Base-by-base conservation (phyloP, 2,797 vertebrate genomes). In the Trachurus trachurus region DNA sequence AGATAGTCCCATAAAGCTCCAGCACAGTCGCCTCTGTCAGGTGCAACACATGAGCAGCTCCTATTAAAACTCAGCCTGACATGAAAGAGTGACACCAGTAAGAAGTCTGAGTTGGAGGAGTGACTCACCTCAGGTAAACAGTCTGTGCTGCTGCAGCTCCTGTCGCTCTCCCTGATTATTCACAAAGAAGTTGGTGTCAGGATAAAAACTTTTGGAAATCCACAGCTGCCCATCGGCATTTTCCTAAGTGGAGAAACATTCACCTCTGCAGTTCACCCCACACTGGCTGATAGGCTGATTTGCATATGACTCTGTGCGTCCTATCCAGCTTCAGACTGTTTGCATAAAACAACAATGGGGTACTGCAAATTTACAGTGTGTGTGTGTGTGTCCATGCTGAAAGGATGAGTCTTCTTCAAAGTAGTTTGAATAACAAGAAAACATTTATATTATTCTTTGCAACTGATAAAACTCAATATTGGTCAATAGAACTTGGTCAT, bases 341-440 rank as follows among this genome's bases (percentile, higher is more conserved):
- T 96, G 96, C 95, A 96, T 96, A 96, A 95, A 94, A 95, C 94
- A 96, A 96, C 95, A 96, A 94, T 93, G 88, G 90, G 71, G 88
- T 93, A 91, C 86, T 86, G 90, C 90, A 85, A 92, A 92, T 90
- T 87, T 89, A 78, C 83, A 89, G 87, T 26, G n/a, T 60, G 57
- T 54, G 59, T 31, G 47, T 44, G 37, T 6, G 22, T 39, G 65
- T 45, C 34, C 8, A 37, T 37, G 26, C 40, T 21, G 57, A 70
- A 47, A 6, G 16, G 49, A 67, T 16, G 49, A 67, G 59, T 59
- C 62, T 50, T 83, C 47, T 40, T 59, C 26, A 47, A 11, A 57
- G 29, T 69, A 21, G 44, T 75, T 71, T 76, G 56, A 74, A 76
- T 81, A 63, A 76, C 26, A 80, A 76, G 63, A 56, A 58, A 34